Conservation (phyloP, 2,888 invertebrate genomes). For the Limulus polyphemus region DNA sequence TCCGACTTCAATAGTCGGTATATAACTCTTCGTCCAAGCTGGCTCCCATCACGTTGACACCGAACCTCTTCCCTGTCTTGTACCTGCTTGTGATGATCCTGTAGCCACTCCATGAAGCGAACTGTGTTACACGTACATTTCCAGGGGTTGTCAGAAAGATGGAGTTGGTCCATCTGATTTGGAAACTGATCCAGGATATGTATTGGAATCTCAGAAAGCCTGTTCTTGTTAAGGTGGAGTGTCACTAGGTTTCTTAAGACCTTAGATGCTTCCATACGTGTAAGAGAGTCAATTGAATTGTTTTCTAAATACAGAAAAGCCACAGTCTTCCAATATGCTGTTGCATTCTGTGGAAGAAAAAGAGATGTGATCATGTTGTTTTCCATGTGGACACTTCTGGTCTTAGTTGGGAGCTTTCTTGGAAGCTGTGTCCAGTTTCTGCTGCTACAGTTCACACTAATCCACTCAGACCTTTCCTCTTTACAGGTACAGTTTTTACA, state of each 20-base stretch:
- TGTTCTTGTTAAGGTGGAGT: slow-evolving; percentile 22
- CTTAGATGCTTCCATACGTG: slow-evolving; percentile 21
- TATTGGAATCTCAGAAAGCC: slow-evolving; percentile 24
- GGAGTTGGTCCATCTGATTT: slow-evolving; percentile 19
- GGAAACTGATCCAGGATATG: slow-evolving; percentile 24
- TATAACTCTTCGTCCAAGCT: slow-evolving; percentile 15
- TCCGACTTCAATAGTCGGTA: slow-evolving; percentile 22
- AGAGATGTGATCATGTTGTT: slow-evolving; percentile 22
- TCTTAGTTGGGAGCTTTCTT: slow-evolving; percentile 18
- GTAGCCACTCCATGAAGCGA: slow-evolving; percentile 21
- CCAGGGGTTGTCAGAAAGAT: slow-evolving; percentile 26
- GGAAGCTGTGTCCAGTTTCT: slow-evolving; percentile 18
- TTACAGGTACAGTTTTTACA: slow-evolving; percentile 22
- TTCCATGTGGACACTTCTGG: slow-evolving; percentile 19
- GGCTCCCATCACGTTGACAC: slow-evolving; percentile 16
- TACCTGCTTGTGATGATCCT: slow-evolving; percentile 20
- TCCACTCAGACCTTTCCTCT: slow-evolving; percentile 10
- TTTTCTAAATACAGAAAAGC: slow-evolving; percentile 22
- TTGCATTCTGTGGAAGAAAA: not conserved
- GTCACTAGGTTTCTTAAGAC: slow-evolving; percentile 20
- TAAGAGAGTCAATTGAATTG: slow-evolving; percentile 22
- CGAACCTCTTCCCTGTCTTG: slow-evolving; percentile 21
- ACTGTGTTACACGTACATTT: slow-evolving; percentile 27
- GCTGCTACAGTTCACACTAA: slow-evolving; percentile 22
- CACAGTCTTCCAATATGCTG: slow-evolving; percentile 12